Percentiles rank a stretch among this genome's conserved stretches.
Evolutionary conservation across 2,888 invertebrate genomes (phyloP).

Genomic region (Drosophila diplacantha): DNA sequence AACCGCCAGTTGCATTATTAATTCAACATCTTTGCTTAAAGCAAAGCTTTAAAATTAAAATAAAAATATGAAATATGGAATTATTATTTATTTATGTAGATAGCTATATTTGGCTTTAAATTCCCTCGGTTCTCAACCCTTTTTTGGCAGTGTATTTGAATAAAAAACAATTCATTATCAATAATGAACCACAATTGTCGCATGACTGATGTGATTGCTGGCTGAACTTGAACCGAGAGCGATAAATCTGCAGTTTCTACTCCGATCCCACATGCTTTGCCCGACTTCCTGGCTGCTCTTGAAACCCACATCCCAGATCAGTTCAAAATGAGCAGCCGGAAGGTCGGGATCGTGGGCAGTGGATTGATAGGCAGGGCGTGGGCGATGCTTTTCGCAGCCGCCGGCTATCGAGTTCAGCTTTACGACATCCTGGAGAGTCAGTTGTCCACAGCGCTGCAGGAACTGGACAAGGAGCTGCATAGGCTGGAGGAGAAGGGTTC

Average conservation of each 20-base stretch:
- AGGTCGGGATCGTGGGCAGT: conserved; percentile 89
- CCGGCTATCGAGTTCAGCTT: conserved; percentile 92
- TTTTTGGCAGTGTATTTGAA: conserved; percentile 6
- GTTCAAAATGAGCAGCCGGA: conserved; percentile 79
- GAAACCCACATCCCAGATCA: conserved; percentile 10
- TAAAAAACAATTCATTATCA: conserved; percentile 57
- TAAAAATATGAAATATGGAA: background rate
- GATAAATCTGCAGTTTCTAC: conserved; percentile 53
- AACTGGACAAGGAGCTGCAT: conserved; percentile 85
- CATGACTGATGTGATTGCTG: conserved; percentile 50
- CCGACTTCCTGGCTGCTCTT: background rate
- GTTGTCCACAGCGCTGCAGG: conserved; percentile 84
- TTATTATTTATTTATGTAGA: background rate
- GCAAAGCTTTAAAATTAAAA: background rate
- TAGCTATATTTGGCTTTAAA: background rate
- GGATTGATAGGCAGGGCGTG: conserved; percentile 97
- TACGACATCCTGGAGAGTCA: conserved; percentile 90
- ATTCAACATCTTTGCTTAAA: background rate
- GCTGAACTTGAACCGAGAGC: conserved; percentile 53
- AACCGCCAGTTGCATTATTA: too few relatives aligned
- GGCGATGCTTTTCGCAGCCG: conserved; percentile 97
- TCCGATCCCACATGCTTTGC: background rate
- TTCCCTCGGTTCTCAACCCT: background rate
- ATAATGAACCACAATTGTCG: conserved; percentile 33
- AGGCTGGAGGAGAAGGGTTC: conserved; percentile 84